phyloP scores from a whole-genome alignment of 2,797 vertebrate genomes.

The Numenius phaeopus region DNA sequence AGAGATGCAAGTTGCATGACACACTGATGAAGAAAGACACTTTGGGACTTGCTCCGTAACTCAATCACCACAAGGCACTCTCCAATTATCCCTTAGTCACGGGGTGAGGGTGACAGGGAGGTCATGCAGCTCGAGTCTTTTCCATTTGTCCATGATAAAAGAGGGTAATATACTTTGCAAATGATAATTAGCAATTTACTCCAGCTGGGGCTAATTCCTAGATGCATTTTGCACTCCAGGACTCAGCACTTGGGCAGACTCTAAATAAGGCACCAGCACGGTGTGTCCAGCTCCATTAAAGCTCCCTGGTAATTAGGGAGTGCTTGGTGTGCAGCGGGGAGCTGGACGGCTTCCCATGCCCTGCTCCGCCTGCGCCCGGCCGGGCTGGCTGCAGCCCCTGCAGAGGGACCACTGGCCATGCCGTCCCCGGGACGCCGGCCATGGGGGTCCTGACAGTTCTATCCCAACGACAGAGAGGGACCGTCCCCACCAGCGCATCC shows the following conservation, averaged over 20 bases:
- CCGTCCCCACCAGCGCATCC: not conserved
- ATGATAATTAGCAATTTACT: constrained; percentile 47
- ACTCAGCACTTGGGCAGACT: not conserved
- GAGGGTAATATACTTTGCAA: constrained; percentile 1
- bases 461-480: fast-evolving
- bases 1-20: not conserved
- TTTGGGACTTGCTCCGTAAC: not conserved
- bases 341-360: not conserved
- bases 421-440: fast-evolving
- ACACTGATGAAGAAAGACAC: not conserved
- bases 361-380: not conserved
- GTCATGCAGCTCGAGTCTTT: not conserved
- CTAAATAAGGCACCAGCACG: not conserved
- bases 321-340: not conserved
- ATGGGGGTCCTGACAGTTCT: not conserved
- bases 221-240: constrained; percentile 24
- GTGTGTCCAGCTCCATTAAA: not conserved
- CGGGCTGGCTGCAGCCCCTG: not conserved
- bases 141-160: not conserved
- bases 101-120: not conserved
- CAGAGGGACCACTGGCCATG: not conserved
- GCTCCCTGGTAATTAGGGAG: not conserved
- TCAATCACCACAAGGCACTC: not conserved
- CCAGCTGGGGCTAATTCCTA: constrained; percentile 45
- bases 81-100: not conserved